Evolutionary conservation across 2,888 invertebrate species (phyloP).

Genomic region (Microdon myrmicae): DNA sequence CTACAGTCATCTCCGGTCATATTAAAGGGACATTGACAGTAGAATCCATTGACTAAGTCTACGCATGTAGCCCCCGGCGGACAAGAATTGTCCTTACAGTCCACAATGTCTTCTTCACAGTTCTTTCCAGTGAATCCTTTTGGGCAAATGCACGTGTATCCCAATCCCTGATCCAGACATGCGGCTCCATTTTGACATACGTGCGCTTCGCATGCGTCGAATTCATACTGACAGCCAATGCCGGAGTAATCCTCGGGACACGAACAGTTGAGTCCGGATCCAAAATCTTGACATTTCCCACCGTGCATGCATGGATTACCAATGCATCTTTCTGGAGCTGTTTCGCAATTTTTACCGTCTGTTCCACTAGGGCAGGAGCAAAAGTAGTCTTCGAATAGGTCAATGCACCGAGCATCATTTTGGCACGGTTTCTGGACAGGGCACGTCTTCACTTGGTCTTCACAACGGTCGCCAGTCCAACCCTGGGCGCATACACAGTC

Average conservation of each 20-base stretch:
- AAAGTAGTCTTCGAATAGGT: slow-evolving; percentile 80
- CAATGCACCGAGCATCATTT: slow-evolving; percentile 91
- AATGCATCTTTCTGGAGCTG: slow-evolving; percentile 85
- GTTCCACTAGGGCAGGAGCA: slow-evolving; percentile 88
- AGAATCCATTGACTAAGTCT: slow-evolving; percentile 89
- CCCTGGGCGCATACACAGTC: slow-evolving; percentile 85
- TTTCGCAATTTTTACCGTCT: slow-evolving; percentile 96
- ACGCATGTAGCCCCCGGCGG: slow-evolving; percentile 93
- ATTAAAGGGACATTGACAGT: slow-evolving; percentile 97
- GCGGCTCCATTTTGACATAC: slow-evolving; percentile 94
- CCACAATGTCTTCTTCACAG: slow-evolving; percentile 90
- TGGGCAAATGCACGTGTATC: slow-evolving; percentile 87
- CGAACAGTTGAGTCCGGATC: slow-evolving; percentile 93
- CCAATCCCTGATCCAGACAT: slow-evolving; percentile 86
- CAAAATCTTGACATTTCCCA: slow-evolving; percentile 94
- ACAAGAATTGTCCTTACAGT: slow-evolving; percentile 93
- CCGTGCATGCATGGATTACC: slow-evolving; percentile 90
- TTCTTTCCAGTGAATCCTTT: slow-evolving; percentile 83
- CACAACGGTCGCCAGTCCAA: slow-evolving; percentile 88
- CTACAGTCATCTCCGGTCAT: slow-evolving; percentile 95
- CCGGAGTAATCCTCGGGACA: slow-evolving; percentile 88
- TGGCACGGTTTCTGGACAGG: slow-evolving; percentile 84
- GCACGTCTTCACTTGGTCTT: slow-evolving; percentile 88
- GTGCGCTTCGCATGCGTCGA: slow-evolving; percentile 88
- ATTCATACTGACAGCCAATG: slow-evolving; percentile 92